These are phyloP conservation scores for Aproaerema taeniolella DNA, from an alignment of 2,888 invertebrate genomes.

Conservation along the genomic window DNA sequence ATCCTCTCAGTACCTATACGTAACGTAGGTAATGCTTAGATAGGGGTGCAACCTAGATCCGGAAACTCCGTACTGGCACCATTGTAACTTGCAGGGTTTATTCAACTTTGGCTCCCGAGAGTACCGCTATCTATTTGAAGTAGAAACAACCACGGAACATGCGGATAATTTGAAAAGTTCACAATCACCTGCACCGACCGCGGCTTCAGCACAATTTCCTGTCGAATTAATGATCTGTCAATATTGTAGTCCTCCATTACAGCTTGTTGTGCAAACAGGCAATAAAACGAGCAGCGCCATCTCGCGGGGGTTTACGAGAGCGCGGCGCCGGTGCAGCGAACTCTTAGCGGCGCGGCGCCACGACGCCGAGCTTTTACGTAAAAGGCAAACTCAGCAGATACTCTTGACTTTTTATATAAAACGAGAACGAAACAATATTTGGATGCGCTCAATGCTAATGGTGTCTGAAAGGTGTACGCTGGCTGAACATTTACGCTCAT, in stretches of 20 bases:
- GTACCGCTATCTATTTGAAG: slow-evolving; percentile 34
- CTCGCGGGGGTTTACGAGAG: slow-evolving; percentile 57
- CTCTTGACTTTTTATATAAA: slow-evolving; percentile 13
- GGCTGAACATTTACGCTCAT: slow-evolving; percentile 8
- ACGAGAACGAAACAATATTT: slow-evolving; percentile 15
- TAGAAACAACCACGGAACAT: slow-evolving; percentile 59
- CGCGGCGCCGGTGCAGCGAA: slow-evolving; percentile 40
- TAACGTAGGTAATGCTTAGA: no score
- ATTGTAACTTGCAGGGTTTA: slow-evolving; percentile 35
- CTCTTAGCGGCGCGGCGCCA: no score
- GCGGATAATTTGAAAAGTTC: slow-evolving; percentile 76
- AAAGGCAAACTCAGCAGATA: slow-evolving; percentile 14
- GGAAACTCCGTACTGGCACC: no score
- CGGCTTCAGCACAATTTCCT: slow-evolving; percentile 73
- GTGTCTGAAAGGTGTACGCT: slow-evolving; percentile 11
- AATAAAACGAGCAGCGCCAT: slow-evolving; percentile 65
- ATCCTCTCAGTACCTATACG: slow-evolving; percentile 1
- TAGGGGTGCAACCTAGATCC: slow-evolving; percentile 9
- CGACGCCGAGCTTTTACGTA: slow-evolving; percentile 6
- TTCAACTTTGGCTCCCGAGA: slow-evolving; percentile 33
- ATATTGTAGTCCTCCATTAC: slow-evolving; percentile 72
- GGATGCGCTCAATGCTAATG: slow-evolving; percentile 14
- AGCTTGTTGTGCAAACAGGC: slow-evolving; percentile 65
- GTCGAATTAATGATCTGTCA: slow-evolving; percentile 76
- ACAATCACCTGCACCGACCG: slow-evolving; percentile 66